These are phyloP conservation scores for Brachyistius frenatus DNA, from an alignment of 2,113 vertebrate species.

Conservation along the genomic window DNA sequence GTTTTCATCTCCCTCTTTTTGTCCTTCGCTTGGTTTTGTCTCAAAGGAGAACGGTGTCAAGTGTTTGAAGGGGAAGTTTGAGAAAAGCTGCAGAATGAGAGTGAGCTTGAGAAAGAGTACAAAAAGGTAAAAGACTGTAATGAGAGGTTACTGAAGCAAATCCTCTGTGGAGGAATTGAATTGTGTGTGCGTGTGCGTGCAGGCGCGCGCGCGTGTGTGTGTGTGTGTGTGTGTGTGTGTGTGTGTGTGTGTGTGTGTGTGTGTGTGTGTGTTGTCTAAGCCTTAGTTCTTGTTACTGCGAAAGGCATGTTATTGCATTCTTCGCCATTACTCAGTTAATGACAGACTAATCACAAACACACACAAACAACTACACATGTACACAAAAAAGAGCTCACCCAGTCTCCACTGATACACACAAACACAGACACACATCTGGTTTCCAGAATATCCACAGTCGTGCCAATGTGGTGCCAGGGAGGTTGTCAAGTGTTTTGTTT, in stretches of 20 bases:
- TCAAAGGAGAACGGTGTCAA: slow-evolving; percentile 18
- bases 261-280: slow-evolving; percentile 14
- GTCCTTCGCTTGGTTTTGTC: slow-evolving; percentile 27
- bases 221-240: slow-evolving; percentile 11
- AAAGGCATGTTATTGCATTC: slow-evolving; percentile 66
- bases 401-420: slow-evolving; percentile 8
- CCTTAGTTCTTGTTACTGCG: slow-evolving; percentile 44
- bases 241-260: slow-evolving; percentile 24
- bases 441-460: slow-evolving; percentile 45
- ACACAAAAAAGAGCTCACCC: slow-evolving; percentile 14
- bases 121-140: slow-evolving; percentile 23
- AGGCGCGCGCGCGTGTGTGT: slow-evolving; percentile 22
- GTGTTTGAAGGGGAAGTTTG: slow-evolving; percentile 7
- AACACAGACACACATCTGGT: slow-evolving; percentile 58
- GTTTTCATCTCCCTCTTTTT: slow-evolving; percentile 54
- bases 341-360: slow-evolving; percentile 65
- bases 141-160: slow-evolving; percentile 40
- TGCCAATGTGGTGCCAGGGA: slow-evolving; percentile 25
- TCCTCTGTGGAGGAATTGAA: slow-evolving; percentile 47
- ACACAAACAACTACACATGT: slow-evolving; percentile 12
- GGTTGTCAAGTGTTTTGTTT: slow-evolving; percentile 21
- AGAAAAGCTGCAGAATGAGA: slow-evolving; percentile 1
- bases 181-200: background rate
- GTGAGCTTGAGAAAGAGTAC: slow-evolving; percentile 10
- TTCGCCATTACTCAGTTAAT: slow-evolving; percentile 52